A percentile compares a stretch with the other conserved stretches of the same genome.
phyloP scores from a whole-genome alignment of 2,113 vertebrate genomes.

The Siniperca knerii region DNA sequence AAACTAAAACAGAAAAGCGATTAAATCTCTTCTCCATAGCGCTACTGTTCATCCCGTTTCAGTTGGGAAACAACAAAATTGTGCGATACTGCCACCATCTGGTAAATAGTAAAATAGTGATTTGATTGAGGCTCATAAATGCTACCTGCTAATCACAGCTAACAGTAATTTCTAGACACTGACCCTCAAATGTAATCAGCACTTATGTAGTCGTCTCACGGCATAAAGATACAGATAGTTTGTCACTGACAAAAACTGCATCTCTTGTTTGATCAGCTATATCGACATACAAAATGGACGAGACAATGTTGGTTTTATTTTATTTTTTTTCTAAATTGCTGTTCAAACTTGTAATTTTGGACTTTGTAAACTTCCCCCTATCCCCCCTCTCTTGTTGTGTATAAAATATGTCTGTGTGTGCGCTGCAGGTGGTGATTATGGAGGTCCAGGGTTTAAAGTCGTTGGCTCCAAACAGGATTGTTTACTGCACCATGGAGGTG shows the following conservation, averaged over 20 bases:
- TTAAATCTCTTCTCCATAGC: not conserved
- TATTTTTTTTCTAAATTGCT: not conserved
- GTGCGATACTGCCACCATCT: not conserved
- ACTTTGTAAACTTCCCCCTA: not conserved
- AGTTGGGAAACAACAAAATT: not conserved
- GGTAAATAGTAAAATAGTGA: not conserved
- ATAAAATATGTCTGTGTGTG: slow-evolving; percentile 15
- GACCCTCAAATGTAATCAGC: not conserved
- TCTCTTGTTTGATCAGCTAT: not conserved
- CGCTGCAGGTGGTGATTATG: slow-evolving; percentile 95
- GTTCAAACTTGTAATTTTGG: not conserved
- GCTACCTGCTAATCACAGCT: not conserved
- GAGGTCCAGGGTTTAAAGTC: slow-evolving; percentile 98
- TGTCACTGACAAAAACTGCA: not conserved
- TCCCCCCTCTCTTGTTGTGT: not conserved
- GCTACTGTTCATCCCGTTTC: not conserved
- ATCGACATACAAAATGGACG: not conserved
- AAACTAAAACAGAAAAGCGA: not conserved
- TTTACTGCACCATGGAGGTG: slow-evolving; percentile 99
- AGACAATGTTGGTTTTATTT: not conserved
- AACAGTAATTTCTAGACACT: not conserved
- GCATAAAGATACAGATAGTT: not conserved
- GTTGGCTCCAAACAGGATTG: slow-evolving; percentile 96
- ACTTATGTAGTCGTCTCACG: not conserved
- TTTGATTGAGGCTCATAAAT: not conserved